Evolutionary conservation across 1,140 invertebrate genomes (phyloP), one percentile per base, ranked within the genome.

Genomic region (Drosophila pallidifrons): DNA sequence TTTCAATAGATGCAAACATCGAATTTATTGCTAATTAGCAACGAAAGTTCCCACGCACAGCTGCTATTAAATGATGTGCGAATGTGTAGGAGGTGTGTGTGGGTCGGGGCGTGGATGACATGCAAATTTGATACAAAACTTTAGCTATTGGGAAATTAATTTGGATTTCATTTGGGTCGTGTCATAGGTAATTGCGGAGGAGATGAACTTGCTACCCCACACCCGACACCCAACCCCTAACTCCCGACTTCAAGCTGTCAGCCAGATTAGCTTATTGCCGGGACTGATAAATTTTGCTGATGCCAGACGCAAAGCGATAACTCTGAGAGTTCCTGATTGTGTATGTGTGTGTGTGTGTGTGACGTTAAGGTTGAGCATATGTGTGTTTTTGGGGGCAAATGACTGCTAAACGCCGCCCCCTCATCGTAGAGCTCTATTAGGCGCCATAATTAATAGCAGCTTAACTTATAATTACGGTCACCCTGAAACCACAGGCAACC

Each of bases 381-480:
- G 83, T 51, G 69, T n/a, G 25, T 30, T 11, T 30, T 4, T 45
- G 74, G 52, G n/a, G 38, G 32, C 1, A 41, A 1, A 41, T 52
- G 49, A 54, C 11, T 30, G 25, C 51, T 30, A 54, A 30, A 51
- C 41, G 20, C 64, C 71, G 15, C 15, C 61, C 28, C 28, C 11
- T 55, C 45, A 10, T 10, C n/a, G 55, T 15, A 25, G 32, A 51
- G 49, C 52, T 72, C 66, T 76, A 80, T 77, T 83, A 74, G 77
- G 77, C 80, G 77, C 83, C 83, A 83, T 87, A 87, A 87, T 87
- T 87, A 87, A 87, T 87, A 87, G 83, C 83, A 82, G 83, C 83
- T 87, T 87, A 87, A 88, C 83, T 87, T 87, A 87, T 87, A 87
- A 87, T 87, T 87, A 87, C 83, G 83, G 83, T 88, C 85, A 82